Evolutionary conservation across 1,140 invertebrate species (phyloP).

Genomic region (Leguminivora glycinivorella): DNA sequence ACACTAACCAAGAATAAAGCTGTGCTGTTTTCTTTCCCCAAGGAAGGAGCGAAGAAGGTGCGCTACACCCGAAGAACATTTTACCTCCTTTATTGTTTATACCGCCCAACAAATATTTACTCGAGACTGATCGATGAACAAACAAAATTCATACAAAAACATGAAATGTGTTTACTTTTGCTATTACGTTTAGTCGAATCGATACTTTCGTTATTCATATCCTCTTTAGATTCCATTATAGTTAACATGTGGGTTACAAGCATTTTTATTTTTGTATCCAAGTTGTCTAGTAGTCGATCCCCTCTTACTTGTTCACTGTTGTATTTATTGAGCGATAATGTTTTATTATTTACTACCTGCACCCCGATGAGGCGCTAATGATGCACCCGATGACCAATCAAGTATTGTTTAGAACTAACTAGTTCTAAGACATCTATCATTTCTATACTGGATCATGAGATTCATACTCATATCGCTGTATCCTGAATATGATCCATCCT

Average conservation of each 20-base stretch:
- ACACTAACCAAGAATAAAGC: conserved; percentile 40
- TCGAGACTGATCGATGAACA: background rate
- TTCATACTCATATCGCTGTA: too few relatives aligned
- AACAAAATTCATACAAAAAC: background rate
- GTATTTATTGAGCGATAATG: conserved; percentile 34
- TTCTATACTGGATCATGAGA: background rate
- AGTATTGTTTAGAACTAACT: conserved; percentile 52
- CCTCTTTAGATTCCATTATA: background rate
- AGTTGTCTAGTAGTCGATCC: background rate
- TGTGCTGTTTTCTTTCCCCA: conserved; percentile 57
- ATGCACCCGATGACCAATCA: conserved; percentile 35
- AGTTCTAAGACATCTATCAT: conserved; percentile 11
- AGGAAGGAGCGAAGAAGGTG: conserved; percentile 42
- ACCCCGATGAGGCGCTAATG: background rate
- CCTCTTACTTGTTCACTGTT: background rate
- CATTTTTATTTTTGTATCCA: background rate
- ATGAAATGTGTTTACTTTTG: background rate
- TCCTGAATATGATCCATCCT: too few relatives aligned
- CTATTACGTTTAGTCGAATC: background rate
- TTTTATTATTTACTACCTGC: conserved; percentile 30
- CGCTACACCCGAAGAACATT: conserved; percentile 33
- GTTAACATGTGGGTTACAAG: background rate
- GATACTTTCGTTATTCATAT: background rate
- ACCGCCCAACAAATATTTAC: conserved; percentile 41
- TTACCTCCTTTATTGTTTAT: conserved; percentile 41